phyloP scores from a whole-genome alignment of 2,888 invertebrate species.

The Ormyrus nitidulus region DNA sequence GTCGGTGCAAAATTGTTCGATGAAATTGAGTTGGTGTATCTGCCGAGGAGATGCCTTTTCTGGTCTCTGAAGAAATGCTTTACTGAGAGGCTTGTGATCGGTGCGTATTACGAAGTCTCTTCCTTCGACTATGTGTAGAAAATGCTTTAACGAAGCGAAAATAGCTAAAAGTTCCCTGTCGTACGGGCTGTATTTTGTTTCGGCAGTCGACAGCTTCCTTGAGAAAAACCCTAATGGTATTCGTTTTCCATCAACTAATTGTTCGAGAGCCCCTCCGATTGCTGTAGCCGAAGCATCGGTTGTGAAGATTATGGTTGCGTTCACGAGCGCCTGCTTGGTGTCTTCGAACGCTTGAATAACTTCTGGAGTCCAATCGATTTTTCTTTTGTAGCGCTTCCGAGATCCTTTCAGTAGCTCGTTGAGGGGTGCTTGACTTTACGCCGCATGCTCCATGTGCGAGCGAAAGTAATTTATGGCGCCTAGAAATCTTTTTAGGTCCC shows the following conservation, averaged over 20 bases:
- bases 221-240: neutral
- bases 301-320: constrained; percentile 21
- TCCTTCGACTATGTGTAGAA: neutral
- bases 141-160: neutral
- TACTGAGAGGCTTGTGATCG: neutral
- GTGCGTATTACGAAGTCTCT: neutral
- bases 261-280: neutral
- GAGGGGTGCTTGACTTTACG: constrained; percentile 43
- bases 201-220: neutral
- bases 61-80: neutral
- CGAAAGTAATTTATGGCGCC: constrained; percentile 46
- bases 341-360: constrained; percentile 46
- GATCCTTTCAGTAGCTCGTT: constrained; percentile 20
- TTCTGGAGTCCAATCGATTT: constrained; percentile 51
- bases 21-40: neutral
- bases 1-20: neutral
- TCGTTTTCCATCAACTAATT: neutral
- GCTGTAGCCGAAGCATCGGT: neutral
- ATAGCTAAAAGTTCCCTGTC: neutral
- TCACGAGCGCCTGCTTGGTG: constrained; percentile 38
- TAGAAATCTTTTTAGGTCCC: constrained; percentile 44
- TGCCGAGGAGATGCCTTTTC: neutral
- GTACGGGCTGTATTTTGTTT: neutral
- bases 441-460: constrained; percentile 32
- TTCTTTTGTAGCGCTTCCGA: constrained; percentile 51